A percentile compares a stretch with the other conserved stretches of the same genome.
Conservation (phyloP, 2,888 invertebrate species). For the Synergus japonicus region DNA sequence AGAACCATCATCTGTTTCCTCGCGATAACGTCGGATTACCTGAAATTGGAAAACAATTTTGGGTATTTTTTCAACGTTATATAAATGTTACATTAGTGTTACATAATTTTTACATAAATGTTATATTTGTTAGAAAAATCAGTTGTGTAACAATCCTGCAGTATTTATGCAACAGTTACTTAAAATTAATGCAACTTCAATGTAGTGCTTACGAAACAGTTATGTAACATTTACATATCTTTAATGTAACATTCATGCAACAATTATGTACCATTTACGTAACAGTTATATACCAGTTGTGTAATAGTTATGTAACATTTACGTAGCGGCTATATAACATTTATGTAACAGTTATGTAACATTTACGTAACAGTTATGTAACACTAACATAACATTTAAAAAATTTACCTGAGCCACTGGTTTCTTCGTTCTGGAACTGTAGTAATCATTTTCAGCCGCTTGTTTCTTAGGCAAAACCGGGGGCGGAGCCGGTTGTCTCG, state of each 20-base stretch:
- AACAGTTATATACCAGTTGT: background rate
- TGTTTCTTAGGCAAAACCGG: slow-evolving; percentile 44
- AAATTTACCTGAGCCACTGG: slow-evolving; percentile 82
- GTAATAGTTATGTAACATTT: background rate
- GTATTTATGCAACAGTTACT: too few species aligned
- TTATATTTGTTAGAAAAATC: background rate
- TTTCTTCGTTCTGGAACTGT: slow-evolving; percentile 77
- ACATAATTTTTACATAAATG: background rate
- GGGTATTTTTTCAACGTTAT: too few species aligned
- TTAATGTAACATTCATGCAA: background rate
- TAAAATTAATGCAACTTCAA: too few species aligned
- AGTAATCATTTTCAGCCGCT: slow-evolving; percentile 45
- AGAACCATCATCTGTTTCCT: slow-evolving; percentile 86
- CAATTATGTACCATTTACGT: too few species aligned
- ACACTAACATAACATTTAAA: background rate
- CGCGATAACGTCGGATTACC: slow-evolving; percentile 80
- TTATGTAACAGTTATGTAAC: background rate
- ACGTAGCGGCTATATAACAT: background rate
- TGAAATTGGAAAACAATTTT: slow-evolving; percentile 44
- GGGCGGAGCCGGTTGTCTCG: slow-evolving; percentile 48
- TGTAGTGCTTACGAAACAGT: background rate
- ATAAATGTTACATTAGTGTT: background rate
- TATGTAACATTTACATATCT: background rate
- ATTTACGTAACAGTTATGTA: too few species aligned
- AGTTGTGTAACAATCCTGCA: too few species aligned